Percentiles rank a stretch among this genome's conserved stretches.
phyloP scores from a whole-genome alignment of 2,113 vertebrate species.

The Agelaius phoeniceus region DNA sequence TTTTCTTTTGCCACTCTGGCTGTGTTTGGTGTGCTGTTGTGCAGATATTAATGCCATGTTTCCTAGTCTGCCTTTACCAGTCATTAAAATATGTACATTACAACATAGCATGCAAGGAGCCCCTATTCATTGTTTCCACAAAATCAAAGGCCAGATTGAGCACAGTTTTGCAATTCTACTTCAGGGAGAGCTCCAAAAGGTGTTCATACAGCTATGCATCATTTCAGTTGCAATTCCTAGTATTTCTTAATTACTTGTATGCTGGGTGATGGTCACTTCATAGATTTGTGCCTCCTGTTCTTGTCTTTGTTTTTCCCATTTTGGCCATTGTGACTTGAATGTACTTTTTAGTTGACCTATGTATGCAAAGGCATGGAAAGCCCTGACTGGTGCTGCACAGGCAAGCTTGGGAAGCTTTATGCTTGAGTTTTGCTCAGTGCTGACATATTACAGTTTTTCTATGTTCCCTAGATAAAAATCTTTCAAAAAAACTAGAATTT shows the following conservation, averaged over 20 bases:
- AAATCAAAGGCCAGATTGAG: not conserved
- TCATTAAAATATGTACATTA: not conserved
- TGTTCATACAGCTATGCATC: not conserved
- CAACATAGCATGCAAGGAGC: not conserved
- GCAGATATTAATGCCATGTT: not conserved
- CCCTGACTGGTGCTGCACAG: not conserved
- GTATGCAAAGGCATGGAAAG: not conserved
- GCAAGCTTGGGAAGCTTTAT: not conserved
- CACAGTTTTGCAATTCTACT: not conserved
- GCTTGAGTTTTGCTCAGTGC: not conserved
- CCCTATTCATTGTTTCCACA: not conserved
- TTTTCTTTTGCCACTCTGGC: not conserved
- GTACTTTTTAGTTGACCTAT: not conserved
- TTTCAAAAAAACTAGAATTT: not conserved
- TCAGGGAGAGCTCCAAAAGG: not conserved
- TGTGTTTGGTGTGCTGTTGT: not conserved
- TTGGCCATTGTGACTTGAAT: not conserved
- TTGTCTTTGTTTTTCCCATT: not conserved
- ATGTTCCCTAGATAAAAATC: not conserved
- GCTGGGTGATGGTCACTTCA: fast-evolving
- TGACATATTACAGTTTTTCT: not conserved
- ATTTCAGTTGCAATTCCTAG: not conserved
- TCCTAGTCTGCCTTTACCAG: not conserved
- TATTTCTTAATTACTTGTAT: not conserved
- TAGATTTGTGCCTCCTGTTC: not conserved